Conservation (phyloP, 2,113 vertebrate species). For the Sitta europaea region DNA sequence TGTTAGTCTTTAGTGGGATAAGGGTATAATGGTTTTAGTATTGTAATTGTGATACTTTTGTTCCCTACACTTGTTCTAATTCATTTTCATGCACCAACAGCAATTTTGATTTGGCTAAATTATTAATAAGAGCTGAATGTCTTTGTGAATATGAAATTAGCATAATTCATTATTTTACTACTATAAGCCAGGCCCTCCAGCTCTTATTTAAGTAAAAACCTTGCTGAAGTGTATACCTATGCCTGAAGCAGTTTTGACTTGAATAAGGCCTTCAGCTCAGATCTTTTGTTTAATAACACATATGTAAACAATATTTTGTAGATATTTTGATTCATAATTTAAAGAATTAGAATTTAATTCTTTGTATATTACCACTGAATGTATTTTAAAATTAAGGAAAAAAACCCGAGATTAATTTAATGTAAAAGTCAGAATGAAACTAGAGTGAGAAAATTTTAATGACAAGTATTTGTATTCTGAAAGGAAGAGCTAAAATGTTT, state of each 20-base stretch:
- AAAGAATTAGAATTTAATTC: neutral
- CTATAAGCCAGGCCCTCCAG: neutral
- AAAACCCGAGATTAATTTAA: neutral
- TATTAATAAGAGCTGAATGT: neutral
- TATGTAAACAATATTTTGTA: neutral
- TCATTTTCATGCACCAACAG: neutral
- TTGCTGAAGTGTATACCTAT: neutral
- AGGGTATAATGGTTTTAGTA: neutral
- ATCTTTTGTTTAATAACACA: neutral
- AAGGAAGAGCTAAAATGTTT: neutral
- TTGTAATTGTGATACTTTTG: neutral
- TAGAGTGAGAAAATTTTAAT: neutral
- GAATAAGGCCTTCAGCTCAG: neutral
- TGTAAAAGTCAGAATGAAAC: neutral
- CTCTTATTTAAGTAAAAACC: neutral
- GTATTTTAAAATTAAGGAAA: neutral
- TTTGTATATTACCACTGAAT: neutral
- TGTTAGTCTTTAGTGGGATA: neutral
- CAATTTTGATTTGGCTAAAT: neutral
- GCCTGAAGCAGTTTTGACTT: neutral
- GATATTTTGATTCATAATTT: neutral
- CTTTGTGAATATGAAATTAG: neutral
- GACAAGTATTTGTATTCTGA: neutral
- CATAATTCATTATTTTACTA: neutral
- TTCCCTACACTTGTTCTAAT: neutral